Percentiles rank a stretch among this genome's conserved stretches.
These are phyloP conservation scores for Hypothenemus hampei DNA, from an alignment of 1,140 invertebrate genomes.

Conservation along the genomic window DNA sequence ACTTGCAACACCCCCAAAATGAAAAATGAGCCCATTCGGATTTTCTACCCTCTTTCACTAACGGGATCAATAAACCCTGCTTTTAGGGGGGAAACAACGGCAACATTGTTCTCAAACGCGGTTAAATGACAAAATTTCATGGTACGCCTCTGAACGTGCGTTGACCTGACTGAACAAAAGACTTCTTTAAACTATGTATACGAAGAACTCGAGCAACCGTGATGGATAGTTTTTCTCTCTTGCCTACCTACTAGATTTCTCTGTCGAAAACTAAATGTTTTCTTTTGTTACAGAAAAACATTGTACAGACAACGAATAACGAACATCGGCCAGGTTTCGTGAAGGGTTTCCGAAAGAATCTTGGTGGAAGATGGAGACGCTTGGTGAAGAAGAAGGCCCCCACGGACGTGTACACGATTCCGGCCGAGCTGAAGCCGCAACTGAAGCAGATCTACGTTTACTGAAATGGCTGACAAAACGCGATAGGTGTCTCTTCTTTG, in stretches of 20 bases:
- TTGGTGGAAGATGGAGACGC: slow-evolving; percentile 74
- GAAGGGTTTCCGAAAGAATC: slow-evolving; percentile 73
- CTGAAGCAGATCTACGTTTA: slow-evolving; percentile 86
- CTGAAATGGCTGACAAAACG: slow-evolving; percentile 43
- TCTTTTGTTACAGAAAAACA: slow-evolving; percentile 62
- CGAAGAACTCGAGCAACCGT: no score
- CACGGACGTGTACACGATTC: slow-evolving; percentile 75
- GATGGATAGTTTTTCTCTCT: no score
- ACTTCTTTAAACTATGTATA: no score
- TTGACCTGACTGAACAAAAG: slow-evolving; percentile 5
- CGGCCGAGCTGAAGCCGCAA: slow-evolving; percentile 78
- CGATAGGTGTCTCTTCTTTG: background rate
- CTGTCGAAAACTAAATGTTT: no score
- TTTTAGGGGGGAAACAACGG: no score
- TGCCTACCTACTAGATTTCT: no score
- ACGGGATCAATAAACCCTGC: no score
- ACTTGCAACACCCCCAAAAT: background rate
- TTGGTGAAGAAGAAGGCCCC: slow-evolving; percentile 74
- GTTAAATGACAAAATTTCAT: no score
- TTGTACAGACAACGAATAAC: slow-evolving; percentile 64
- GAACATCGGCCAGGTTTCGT: slow-evolving; percentile 69
- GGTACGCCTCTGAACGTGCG: slow-evolving; percentile 1
- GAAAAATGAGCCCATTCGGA: background rate
- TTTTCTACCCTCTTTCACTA: no score
- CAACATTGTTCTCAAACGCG: no score